Evolutionary conservation across 2,888 invertebrate species (phyloP), one percentile per base, ranked within the genome.

Genomic region (Galeruca laticollis): DNA sequence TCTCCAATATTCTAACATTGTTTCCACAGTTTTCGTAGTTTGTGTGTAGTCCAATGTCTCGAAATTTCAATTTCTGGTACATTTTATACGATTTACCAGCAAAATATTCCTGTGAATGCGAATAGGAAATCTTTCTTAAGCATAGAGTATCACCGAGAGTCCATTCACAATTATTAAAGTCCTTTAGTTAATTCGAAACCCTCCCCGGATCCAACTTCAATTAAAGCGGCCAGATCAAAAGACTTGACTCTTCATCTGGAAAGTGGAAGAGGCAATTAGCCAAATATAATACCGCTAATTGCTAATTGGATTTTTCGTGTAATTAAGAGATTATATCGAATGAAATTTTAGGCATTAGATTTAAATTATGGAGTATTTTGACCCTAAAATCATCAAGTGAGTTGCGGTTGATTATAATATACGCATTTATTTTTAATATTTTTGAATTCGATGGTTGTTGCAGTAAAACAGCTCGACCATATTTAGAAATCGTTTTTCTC

Each of bases 201-300:
- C n/a, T 40, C 40, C n/a, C 40, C 40, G 6, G 13, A 40, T n/a
- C n/a, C n/a, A n/a, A 40, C 40, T 11, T n/a, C n/a, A n/a, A 40
- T 40, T 40, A n/a, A 40, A 40, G n/a, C 6, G 40, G 40, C n/a
- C 13, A 40, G 40, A 40, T 40, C 40, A 59, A 65, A 65, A 65
- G 65, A 57, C 37, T n/a, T 15, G 40, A 18, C 59, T 60, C 66
- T 66, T 66, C 51, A 66, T 65, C 65, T 57, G 43, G 33, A 65
- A 37, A 47, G 13, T 21, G 37, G 47, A 66, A 49, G 62, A 65
- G 59, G 73, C 70, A 75, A 77, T 77, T 77, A 76, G 61, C 70
- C 73, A 74, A 76, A 74, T 72, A 77, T 77, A 77, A 77, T 76
- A 71, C 71, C 73, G 68, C 73, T 77, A 76, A 77, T 77, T 77